Percentiles rank a stretch among this genome's conserved stretches.
These are phyloP conservation scores for Tortricodes alternella DNA, from an alignment of 2,888 invertebrate genomes.

Conservation along the genomic window DNA sequence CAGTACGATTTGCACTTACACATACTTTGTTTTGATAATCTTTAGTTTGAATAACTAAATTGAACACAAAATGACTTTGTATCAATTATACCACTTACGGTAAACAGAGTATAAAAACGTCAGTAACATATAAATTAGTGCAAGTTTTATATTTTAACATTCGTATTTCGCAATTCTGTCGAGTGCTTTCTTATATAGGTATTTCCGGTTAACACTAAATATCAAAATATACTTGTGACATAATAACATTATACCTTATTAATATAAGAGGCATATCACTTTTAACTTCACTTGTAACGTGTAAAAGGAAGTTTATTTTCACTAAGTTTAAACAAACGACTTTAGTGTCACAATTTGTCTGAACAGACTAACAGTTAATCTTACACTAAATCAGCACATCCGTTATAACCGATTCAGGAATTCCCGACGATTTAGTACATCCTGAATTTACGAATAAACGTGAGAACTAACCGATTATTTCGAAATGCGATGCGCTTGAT, in stretches of 20 bases:
- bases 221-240: not conserved
- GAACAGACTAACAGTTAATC: not conserved
- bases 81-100: too few species aligned
- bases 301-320: not conserved
- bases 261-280: not conserved
- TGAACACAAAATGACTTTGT: too few species aligned
- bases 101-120: not conserved
- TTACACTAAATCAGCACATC: too few species aligned
- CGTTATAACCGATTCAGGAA: too few species aligned
- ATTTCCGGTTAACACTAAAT: not conserved
- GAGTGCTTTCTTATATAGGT: not conserved
- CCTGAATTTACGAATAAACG: too few species aligned
- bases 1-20: too few species aligned
- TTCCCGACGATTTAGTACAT: too few species aligned
- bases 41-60: not conserved
- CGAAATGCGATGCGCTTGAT: too few species aligned
- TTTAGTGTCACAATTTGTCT: not conserved
- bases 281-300: not conserved
- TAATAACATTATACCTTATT: slow-evolving; percentile 1
- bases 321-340: not conserved
- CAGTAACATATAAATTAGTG: not conserved
- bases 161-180: too few species aligned
- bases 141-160: too few species aligned
- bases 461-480: too few species aligned
- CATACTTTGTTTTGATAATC: too few species aligned